These are phyloP conservation scores for Clarias magur DNA, from an alignment of 2,113 vertebrate genomes.

Conservation along the genomic window DNA sequence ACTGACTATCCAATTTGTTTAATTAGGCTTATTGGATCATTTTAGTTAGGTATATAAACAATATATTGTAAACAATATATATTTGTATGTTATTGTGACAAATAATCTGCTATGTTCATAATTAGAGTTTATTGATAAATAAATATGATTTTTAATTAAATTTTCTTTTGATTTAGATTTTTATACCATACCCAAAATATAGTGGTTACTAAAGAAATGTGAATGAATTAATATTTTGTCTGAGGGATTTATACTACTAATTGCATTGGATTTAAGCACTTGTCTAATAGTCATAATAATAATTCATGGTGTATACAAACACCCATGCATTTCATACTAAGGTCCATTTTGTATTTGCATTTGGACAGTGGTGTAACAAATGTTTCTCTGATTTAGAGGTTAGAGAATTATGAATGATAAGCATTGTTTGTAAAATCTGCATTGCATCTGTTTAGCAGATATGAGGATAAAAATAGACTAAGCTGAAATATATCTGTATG, in stretches of 20 bases:
- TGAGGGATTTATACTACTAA: not conserved
- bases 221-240: not conserved
- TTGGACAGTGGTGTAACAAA: not conserved
- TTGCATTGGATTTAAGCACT: not conserved
- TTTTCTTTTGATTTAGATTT: not conserved
- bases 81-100: not conserved
- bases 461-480: slow-evolving; percentile 16
- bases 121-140: not conserved
- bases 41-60: too few relatives aligned
- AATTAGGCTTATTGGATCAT: too few relatives aligned
- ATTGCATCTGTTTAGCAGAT: not conserved
- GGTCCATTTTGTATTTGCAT: not conserved
- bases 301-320: not conserved
- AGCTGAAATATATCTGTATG: not conserved
- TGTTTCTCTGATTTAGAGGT: not conserved
- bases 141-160: not conserved
- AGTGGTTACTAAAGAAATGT: not conserved
- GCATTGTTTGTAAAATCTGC: not conserved
- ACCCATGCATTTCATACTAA: not conserved
- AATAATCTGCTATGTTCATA: not conserved
- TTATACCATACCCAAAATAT: too few relatives aligned
- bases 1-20: not conserved
- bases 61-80: not conserved
- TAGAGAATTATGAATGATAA: not conserved
- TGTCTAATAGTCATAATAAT: not conserved